Percentiles rank a stretch among this genome's conserved stretches.
These are phyloP conservation scores for Lutjanus campechanus DNA, from an alignment of 2,797 vertebrate genomes.

Conservation along the genomic window DNA sequence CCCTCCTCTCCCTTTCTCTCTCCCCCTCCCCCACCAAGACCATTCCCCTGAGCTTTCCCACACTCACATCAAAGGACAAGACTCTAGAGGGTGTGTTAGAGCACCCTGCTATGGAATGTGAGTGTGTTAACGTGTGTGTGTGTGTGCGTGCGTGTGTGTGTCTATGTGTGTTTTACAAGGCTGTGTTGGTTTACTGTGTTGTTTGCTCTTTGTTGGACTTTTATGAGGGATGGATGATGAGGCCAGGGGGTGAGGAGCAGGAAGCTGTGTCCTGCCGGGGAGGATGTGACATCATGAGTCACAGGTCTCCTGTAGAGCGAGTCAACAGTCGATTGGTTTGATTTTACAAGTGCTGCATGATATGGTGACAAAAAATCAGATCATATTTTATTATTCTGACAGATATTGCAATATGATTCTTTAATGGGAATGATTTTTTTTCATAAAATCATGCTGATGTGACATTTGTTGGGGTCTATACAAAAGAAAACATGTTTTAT, in stretches of 20 bases:
- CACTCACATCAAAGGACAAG: conserved; percentile 85
- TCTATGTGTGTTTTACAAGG: conserved; percentile 78
- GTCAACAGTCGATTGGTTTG: background rate
- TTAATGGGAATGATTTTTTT: no score
- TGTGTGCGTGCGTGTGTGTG: conserved; percentile 55
- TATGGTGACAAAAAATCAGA: no score
- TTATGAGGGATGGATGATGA: conserved; percentile 80
- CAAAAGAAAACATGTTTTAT: no score
- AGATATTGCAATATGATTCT: no score
- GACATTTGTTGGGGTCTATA: no score
- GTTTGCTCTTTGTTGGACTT: conserved; percentile 80
- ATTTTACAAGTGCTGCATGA: background rate
- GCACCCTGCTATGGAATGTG: conserved; percentile 84
- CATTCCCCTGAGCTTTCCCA: conserved; percentile 85
- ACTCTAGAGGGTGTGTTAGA: conserved; percentile 80
- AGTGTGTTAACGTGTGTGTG: conserved; percentile 70
- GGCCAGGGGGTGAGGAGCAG: conserved; percentile 55
- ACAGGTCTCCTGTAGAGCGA: conserved; percentile 3
- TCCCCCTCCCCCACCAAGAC: conserved; percentile 67
- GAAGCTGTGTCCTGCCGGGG: conserved; percentile 49
- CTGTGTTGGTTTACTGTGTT: conserved; percentile 78
- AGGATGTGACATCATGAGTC: conserved; percentile 76
- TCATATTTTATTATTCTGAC: no score
- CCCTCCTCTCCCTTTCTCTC: background rate
- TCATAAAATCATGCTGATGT: no score